Evolutionary conservation across 2,797 vertebrate species (phyloP).

Genomic region (Galago senegalensis): DNA sequence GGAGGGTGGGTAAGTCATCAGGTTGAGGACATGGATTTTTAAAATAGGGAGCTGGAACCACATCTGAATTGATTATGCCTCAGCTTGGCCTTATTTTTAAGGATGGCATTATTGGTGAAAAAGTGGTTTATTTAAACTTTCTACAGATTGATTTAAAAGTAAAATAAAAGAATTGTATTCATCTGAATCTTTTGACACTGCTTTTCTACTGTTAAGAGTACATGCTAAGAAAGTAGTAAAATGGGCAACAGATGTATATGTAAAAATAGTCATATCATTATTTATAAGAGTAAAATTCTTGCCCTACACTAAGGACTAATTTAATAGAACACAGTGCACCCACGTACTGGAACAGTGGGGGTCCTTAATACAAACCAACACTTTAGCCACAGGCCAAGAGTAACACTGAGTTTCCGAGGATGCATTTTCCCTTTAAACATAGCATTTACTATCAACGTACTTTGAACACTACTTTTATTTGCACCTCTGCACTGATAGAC

Average conservation of each 20-base stretch:
- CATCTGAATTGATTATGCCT: not conserved
- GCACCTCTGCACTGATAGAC: not conserved
- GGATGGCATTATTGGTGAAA: not conserved
- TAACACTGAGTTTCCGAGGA: not conserved
- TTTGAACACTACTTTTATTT: not conserved
- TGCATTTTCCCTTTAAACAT: not conserved
- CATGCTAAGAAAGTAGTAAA: not conserved
- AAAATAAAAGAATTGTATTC: not conserved
- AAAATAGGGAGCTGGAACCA: constrained; percentile 36
- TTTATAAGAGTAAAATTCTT: not conserved
- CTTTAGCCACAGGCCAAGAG: not conserved
- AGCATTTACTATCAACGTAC: not conserved
- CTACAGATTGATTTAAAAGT: not conserved
- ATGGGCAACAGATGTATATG: not conserved
- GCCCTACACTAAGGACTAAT: not conserved
- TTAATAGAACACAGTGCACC: not conserved
- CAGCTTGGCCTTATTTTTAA: constrained; percentile 61
- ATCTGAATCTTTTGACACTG: not conserved
- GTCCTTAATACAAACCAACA: not conserved
- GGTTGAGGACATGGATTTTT: not conserved
- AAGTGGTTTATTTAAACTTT: not conserved
- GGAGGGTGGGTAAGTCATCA: not conserved
- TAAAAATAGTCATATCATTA: not conserved
- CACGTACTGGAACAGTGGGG: not conserved
- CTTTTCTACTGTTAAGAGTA: not conserved